Conservation (phyloP, 1,140 invertebrate species). For the Archivesica marissinica region DNA sequence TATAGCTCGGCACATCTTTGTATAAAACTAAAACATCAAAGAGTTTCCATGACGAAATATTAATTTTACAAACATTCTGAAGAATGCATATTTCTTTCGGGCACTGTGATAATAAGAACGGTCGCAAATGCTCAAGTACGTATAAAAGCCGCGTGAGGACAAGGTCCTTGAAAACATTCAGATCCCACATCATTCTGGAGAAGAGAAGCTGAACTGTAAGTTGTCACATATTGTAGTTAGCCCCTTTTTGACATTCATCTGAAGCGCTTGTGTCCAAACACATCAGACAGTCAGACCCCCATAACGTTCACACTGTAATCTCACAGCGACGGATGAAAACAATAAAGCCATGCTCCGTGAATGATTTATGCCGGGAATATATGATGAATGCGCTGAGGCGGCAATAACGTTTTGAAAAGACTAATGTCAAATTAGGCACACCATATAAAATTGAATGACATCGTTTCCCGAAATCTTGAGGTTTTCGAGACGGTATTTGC, state of each 20-base stretch:
- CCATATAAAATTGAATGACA: conserved; percentile 46
- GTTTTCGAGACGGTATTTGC: neutral
- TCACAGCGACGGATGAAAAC: conserved; percentile 38
- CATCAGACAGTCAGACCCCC: conserved; percentile 3
- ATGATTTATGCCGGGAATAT: conserved; percentile 52
- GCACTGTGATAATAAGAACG: neutral
- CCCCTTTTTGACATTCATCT: neutral
- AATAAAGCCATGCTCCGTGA: conserved; percentile 47
- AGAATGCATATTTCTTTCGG: neutral
- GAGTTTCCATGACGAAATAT: neutral
- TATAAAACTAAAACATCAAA: neutral
- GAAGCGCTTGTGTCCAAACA: conserved; percentile 18
- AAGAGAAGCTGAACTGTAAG: neutral
- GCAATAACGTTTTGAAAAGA: conserved; percentile 59
- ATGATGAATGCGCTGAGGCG: conserved; percentile 46
- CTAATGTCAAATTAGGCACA: conserved; percentile 59
- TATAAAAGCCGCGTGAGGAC: neutral
- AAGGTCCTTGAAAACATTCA: neutral
- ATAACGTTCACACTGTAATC: conserved; percentile 31
- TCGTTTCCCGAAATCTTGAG: conserved; percentile 15
- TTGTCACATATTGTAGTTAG: neutral
- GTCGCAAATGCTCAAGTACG: conserved; percentile 5
- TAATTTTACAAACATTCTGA: neutral
- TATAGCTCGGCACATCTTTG: neutral
- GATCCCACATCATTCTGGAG: neutral